Evolutionary conservation across 2,113 vertebrate genomes (phyloP).

Genomic region (Phodopus roborovskii): DNA sequence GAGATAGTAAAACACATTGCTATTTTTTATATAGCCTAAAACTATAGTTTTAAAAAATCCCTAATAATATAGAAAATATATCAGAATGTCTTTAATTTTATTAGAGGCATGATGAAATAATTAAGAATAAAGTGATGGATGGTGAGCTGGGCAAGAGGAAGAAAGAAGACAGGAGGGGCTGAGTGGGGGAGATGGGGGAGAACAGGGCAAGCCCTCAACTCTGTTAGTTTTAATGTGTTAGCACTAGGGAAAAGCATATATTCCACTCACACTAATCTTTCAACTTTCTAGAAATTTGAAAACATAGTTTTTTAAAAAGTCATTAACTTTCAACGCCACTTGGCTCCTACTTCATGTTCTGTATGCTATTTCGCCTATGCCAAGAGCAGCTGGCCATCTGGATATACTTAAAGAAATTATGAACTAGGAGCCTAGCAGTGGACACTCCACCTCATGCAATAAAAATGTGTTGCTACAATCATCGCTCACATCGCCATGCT

Average conservation of each 20-base stretch:
- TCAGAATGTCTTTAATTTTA: not conserved
- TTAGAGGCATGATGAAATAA: not conserved
- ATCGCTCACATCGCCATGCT: not conserved
- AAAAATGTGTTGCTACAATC: not conserved
- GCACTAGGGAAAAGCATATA: not conserved
- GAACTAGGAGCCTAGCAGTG: too few relatives aligned
- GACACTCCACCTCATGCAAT: not conserved
- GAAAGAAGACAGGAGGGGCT: too few relatives aligned
- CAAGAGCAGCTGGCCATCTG: not conserved
- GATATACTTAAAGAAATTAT: not conserved
- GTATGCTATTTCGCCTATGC: not conserved
- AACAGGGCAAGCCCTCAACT: not conserved
- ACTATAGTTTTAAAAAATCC: not conserved
- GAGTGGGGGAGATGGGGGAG: not conserved
- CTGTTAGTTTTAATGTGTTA: not conserved
- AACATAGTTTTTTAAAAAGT: not conserved
- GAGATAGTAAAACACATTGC: not conserved
- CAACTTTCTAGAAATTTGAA: not conserved
- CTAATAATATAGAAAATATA: not conserved
- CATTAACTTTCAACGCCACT: not conserved
- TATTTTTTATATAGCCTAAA: not conserved
- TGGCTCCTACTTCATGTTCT: not conserved
- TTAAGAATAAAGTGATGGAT: not conserved
- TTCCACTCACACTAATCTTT: not conserved
- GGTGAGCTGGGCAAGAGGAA: not conserved